phyloP scores from a whole-genome alignment of 1,140 invertebrate species.

The Drosophila repleta region DNA sequence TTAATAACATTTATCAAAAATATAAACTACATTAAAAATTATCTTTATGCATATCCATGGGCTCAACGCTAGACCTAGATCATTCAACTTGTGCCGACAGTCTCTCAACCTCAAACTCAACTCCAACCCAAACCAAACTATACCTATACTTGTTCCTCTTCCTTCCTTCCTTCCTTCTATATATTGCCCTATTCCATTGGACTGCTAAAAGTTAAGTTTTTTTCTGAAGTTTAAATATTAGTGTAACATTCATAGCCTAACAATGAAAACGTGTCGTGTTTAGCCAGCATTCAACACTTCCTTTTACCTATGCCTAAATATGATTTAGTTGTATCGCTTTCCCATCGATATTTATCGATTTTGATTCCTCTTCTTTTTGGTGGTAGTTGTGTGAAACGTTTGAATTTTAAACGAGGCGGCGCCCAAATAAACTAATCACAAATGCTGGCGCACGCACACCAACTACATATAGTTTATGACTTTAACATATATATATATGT shows the following conservation, averaged over 20 bases:
- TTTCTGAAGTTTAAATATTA: constrained; percentile 50
- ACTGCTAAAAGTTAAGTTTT: constrained; percentile 50
- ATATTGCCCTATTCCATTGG: constrained; percentile 24
- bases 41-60: constrained; percentile 13
- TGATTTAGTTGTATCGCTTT: constrained; percentile 18
- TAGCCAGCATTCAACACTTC: constrained; percentile 48
- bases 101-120: constrained; percentile 44
- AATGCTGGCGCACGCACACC: constrained; percentile 62
- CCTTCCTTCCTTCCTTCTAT: constrained; percentile 8
- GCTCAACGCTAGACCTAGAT: constrained; percentile 32
- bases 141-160: not conserved
- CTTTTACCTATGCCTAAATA: constrained; percentile 56
- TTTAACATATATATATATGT: constrained; percentile 55
- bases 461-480: constrained; percentile 49
- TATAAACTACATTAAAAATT: constrained; percentile 82
- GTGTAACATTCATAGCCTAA: constrained; percentile 74
- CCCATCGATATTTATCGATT: constrained; percentile 29
- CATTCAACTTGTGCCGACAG: constrained; percentile 68
- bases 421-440: constrained; percentile 66
- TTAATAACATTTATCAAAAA: constrained; percentile 83
- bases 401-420: constrained; percentile 32
- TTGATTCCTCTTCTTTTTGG: constrained; percentile 43
- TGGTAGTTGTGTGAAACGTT: constrained; percentile 39
- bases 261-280: constrained; percentile 57
- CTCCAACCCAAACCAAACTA: constrained; percentile 16